phyloP scores from a whole-genome alignment of 53 echinoderm and acorn worm genomes.

The Patiria pectinifera region DNA sequence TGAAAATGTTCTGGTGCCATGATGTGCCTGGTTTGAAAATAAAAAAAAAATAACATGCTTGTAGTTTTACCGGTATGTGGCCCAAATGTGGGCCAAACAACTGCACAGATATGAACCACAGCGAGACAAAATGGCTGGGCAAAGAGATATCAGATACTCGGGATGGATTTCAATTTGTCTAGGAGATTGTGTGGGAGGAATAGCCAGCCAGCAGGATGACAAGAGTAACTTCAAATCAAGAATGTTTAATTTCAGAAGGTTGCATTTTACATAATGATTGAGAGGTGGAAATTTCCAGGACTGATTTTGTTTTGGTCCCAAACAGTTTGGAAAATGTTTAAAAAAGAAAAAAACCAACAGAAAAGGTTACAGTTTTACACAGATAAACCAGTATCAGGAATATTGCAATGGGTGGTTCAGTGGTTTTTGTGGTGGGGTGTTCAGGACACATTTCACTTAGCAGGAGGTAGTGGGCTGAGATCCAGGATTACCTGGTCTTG shows the following conservation, averaged over 20 bases:
- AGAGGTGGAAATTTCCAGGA: no score
- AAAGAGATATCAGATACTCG: background rate
- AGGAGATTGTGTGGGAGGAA: no score
- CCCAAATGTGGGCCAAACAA: background rate
- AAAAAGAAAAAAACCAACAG: background rate
- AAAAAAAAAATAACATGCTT: background rate
- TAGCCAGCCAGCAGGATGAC: no score
- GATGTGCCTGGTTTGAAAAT: background rate
- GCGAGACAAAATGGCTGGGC: background rate
- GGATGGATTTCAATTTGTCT: background rate
- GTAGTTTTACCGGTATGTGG: no score
- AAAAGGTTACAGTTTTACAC: background rate
- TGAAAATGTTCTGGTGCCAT: background rate
- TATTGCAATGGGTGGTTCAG: background rate
- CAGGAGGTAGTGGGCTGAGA: background rate
- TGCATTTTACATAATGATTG: no score
- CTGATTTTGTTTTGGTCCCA: no score
- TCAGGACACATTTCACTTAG: background rate
- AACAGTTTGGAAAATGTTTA: no score
- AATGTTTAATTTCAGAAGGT: no score
- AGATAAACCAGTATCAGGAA: no score
- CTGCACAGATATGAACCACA: background rate
- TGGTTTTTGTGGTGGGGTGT: background rate
- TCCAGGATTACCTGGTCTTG: background rate
- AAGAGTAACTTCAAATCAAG: no score